Percentiles rank a stretch among this genome's conserved stretches.
Evolutionary conservation across 1,140 invertebrate species (phyloP).

Genomic region (Drosophila paulistorum): DNA sequence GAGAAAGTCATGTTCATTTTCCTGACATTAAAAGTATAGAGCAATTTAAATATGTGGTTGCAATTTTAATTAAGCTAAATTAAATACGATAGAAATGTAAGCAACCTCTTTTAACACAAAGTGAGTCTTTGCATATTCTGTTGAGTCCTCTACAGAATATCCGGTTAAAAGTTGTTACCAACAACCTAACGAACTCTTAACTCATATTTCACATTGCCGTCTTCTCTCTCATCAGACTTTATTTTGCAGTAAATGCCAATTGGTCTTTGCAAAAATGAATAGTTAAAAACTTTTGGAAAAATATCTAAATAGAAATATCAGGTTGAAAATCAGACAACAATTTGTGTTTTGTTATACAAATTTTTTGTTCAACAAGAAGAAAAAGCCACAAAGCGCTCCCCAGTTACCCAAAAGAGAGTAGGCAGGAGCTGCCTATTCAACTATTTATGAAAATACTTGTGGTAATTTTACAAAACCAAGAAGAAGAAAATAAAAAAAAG

Average conservation of each 20-base stretch:
- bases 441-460: slow-evolving; percentile 78
- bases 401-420: slow-evolving; percentile 22
- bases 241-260: slow-evolving; percentile 41
- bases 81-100: not conserved
- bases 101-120: not conserved
- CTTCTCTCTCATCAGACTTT: not conserved
- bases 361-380: slow-evolving; percentile 41
- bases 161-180: slow-evolving; percentile 21
- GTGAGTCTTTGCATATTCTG: not conserved
- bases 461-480: slow-evolving; percentile 55
- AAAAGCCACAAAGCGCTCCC: slow-evolving; percentile 51
- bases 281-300: slow-evolving; percentile 44
- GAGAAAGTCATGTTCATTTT: too few relatives aligned
- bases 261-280: slow-evolving; percentile 52
- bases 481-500: slow-evolving; percentile 1
- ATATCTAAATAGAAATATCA: slow-evolving; percentile 45
- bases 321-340: slow-evolving; percentile 58
- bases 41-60: too few relatives aligned
- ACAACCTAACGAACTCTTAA: not conserved
- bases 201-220: slow-evolving; percentile 11
- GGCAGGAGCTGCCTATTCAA: slow-evolving; percentile 60
- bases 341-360: slow-evolving; percentile 32
- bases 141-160: slow-evolving; percentile 17
- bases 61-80: too few relatives aligned
- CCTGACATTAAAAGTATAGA: too few relatives aligned